Conservation (phyloP, 2,888 invertebrate genomes). For the Tetanocera ferruginea region DNA sequence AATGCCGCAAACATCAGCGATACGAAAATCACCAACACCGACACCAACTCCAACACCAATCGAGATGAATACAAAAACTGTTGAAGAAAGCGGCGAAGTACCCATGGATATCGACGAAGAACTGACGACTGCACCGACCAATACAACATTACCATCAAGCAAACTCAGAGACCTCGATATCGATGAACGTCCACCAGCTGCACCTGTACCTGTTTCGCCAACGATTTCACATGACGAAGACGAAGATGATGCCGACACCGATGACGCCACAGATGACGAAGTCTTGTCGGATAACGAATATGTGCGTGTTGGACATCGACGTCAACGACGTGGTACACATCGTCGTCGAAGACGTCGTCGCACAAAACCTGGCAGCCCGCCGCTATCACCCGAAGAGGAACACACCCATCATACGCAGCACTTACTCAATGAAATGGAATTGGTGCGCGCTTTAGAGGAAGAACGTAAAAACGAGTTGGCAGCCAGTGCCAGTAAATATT, state of each 20-base stretch:
- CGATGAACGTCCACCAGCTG: slow-evolving; percentile 64
- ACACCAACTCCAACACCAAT: neutral
- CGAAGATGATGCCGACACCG: slow-evolving; percentile 49
- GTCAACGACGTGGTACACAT: slow-evolving; percentile 46
- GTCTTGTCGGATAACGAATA: slow-evolving; percentile 48
- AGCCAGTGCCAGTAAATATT: slow-evolving; percentile 58
- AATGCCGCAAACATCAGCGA: slow-evolving; percentile 16
- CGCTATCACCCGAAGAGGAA: slow-evolving; percentile 58
- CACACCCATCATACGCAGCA: slow-evolving; percentile 65
- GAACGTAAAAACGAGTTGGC: slow-evolving; percentile 62
- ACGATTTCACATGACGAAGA: slow-evolving; percentile 53
- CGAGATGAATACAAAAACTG: slow-evolving; percentile 47
- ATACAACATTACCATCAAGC: slow-evolving; percentile 55
- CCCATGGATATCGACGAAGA: slow-evolving; percentile 66
- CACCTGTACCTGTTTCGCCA: slow-evolving; percentile 64
- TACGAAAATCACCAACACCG: neutral
- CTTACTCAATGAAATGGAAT: slow-evolving; percentile 63
- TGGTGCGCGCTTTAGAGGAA: slow-evolving; percentile 61
- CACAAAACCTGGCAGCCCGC: slow-evolving; percentile 53
- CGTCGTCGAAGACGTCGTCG: slow-evolving; percentile 49
- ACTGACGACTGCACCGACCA: slow-evolving; percentile 61
- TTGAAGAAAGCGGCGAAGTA: slow-evolving; percentile 56
- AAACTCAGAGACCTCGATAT: slow-evolving; percentile 56
- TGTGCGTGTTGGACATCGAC: slow-evolving; percentile 47
- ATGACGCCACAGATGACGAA: slow-evolving; percentile 53